phyloP scores from a whole-genome alignment of 2,797 vertebrate genomes.

The Danio tinwini region DNA sequence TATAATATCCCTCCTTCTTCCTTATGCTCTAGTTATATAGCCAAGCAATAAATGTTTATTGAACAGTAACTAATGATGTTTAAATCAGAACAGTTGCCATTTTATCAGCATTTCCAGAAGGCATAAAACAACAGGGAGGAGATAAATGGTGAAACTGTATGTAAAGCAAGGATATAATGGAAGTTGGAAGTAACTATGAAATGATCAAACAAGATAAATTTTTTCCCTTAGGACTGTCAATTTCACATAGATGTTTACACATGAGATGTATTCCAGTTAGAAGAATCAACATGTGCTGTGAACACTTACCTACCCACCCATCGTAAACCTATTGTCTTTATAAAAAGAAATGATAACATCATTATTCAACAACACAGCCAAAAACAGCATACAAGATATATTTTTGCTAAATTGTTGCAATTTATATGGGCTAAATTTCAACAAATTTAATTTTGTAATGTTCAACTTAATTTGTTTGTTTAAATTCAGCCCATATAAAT shows the following conservation, averaged over 20 bases:
- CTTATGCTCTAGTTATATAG: slow-evolving; percentile 9
- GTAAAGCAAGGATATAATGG: not conserved
- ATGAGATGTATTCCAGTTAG: not conserved
- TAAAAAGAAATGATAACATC: not conserved
- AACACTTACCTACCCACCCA: not conserved
- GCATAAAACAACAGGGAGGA: not conserved
- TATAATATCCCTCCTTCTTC: not conserved
- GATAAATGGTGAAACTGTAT: not conserved
- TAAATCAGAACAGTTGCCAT: not conserved
- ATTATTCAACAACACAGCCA: not conserved
- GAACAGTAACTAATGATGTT: not conserved
- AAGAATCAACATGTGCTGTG: not conserved
- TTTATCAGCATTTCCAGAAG: slow-evolving; percentile 35
- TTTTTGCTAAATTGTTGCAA: no score
- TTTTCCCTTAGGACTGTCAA: not conserved
- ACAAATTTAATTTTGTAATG: no score
- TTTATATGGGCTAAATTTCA: no score
- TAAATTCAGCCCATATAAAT: no score
- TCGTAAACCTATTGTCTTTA: not conserved
- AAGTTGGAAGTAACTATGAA: not conserved
- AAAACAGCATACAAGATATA: no score
- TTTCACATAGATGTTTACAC: not conserved
- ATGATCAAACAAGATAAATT: not conserved
- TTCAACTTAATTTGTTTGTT: no score
- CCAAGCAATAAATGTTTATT: slow-evolving; percentile 35